Evolutionary conservation across 2,888 invertebrate genomes (phyloP).

Genomic region (Crioceris asparagi): DNA sequence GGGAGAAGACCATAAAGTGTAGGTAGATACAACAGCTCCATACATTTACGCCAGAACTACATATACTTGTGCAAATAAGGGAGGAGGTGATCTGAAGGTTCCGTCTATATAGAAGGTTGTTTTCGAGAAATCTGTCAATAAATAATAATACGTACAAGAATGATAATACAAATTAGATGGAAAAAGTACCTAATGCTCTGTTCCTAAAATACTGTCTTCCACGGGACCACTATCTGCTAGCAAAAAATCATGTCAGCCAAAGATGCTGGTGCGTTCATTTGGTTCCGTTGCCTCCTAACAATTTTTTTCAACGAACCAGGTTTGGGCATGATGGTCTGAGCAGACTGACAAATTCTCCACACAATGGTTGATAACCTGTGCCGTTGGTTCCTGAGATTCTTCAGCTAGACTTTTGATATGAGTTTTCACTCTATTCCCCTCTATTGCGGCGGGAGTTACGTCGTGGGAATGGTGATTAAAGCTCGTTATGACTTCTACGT

Average conservation of each 20-base stretch:
- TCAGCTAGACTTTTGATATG: slow-evolving; percentile 2
- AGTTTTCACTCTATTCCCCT: slow-evolving; percentile 3
- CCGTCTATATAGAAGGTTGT: too few relatives aligned
- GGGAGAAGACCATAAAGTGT: too few relatives aligned
- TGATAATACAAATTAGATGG: not conserved
- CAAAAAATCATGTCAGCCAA: not conserved
- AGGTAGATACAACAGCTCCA: too few relatives aligned
- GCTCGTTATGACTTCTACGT: not conserved
- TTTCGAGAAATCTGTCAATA: too few relatives aligned
- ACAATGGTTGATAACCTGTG: slow-evolving; percentile 5
- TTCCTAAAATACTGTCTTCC: not conserved
- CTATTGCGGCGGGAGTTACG: slow-evolving; percentile 1
- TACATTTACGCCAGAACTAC: too few relatives aligned
- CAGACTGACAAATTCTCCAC: slow-evolving; percentile 4
- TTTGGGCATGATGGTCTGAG: too few relatives aligned
- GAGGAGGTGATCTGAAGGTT: too few relatives aligned
- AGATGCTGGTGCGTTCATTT: slow-evolving; percentile 4
- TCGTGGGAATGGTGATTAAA: not conserved
- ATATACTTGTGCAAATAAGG: too few relatives aligned
- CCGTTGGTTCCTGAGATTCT: slow-evolving; percentile 5
- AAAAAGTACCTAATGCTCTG: not conserved
- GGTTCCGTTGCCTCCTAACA: not conserved
- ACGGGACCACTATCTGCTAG: slow-evolving; percentile 3
- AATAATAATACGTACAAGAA: too few relatives aligned
- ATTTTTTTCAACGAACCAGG: not conserved